A percentile compares a stretch with the other conserved stretches of the same genome.
Conservation (phyloP, 1,140 invertebrate species). For the Drosophila subpulchrella region DNA sequence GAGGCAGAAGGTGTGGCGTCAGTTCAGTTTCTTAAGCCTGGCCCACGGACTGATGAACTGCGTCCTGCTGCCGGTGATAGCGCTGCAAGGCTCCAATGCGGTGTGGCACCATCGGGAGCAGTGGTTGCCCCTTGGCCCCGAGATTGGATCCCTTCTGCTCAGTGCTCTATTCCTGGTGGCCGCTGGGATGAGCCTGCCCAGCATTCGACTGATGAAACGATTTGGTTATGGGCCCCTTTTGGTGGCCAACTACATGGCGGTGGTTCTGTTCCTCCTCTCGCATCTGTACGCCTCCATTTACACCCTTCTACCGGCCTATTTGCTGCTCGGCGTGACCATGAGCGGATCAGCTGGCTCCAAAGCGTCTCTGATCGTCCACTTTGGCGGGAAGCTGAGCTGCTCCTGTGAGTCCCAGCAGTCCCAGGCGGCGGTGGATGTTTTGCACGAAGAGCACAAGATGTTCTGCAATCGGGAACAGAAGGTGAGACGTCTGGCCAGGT, state of each 20-base stretch:
- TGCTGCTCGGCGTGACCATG: constrained; percentile 86
- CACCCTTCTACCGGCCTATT: constrained; percentile 86
- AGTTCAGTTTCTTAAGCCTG: constrained; percentile 86
- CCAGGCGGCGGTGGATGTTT: constrained; percentile 83
- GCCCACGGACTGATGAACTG: constrained; percentile 87
- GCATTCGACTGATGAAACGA: constrained; percentile 86
- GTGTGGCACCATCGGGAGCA: constrained; percentile 84
- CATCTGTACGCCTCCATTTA: constrained; percentile 88
- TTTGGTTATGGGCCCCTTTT: constrained; percentile 86
- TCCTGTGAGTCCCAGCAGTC: constrained; percentile 85
- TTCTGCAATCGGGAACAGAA: constrained; percentile 84
- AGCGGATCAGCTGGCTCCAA: constrained; percentile 86
- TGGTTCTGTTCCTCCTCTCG: constrained; percentile 86
- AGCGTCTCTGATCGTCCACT: constrained; percentile 86
- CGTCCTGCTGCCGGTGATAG: constrained; percentile 87
- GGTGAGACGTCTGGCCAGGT: constrained; percentile 76
- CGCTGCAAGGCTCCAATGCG: constrained; percentile 86
- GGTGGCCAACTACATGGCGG: constrained; percentile 85
- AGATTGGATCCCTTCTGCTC: constrained; percentile 86
- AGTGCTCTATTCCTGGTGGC: constrained; percentile 86
- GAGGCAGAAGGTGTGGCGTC: constrained; percentile 85
- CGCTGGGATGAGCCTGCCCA: constrained; percentile 85
- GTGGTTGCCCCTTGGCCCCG: constrained; percentile 79
- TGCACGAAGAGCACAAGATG: constrained; percentile 82
- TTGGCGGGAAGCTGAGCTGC: constrained; percentile 87